Evolutionary conservation across 2,888 invertebrate genomes (phyloP).

Genomic region (Beris morrisii): DNA sequence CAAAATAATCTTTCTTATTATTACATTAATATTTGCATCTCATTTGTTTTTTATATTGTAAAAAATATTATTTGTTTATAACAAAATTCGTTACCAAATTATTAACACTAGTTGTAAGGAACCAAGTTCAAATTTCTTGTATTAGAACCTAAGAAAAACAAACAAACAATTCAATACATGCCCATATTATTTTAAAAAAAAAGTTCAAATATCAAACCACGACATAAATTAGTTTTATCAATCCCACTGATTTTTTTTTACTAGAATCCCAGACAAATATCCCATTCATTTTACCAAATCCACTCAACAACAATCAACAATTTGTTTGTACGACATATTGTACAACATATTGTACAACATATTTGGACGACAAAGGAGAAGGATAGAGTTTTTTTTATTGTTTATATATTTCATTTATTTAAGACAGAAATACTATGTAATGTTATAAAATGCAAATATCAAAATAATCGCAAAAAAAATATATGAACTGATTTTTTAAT

Average conservation of each 20-base stretch:
- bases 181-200: not conserved
- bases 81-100: too few relatives aligned
- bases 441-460: constrained; percentile 6
- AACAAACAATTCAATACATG: not conserved
- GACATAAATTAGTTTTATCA: constrained; percentile 7
- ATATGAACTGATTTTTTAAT: not conserved
- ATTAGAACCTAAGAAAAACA: not conserved
- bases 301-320: not conserved
- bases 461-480: constrained; percentile 10
- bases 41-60: constrained; percentile 60
- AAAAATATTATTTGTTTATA: constrained; percentile 46
- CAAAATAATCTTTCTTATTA: too few relatives aligned
- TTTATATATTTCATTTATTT: too few relatives aligned
- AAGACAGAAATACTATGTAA: constrained; percentile 1
- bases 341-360: not conserved
- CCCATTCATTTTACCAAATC: not conserved
- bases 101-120: constrained; percentile 7
- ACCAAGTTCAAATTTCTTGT: not conserved
- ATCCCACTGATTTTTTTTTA: not conserved
- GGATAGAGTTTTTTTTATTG: constrained; percentile 34
- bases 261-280: not conserved
- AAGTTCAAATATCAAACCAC: constrained; percentile 2
- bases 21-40: constrained; percentile 52
- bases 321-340: not conserved
- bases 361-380: constrained; percentile 33